These are phyloP conservation scores for Suricata suricatta DNA, from an alignment of 2,113 vertebrate species.

Conservation along the genomic window DNA sequence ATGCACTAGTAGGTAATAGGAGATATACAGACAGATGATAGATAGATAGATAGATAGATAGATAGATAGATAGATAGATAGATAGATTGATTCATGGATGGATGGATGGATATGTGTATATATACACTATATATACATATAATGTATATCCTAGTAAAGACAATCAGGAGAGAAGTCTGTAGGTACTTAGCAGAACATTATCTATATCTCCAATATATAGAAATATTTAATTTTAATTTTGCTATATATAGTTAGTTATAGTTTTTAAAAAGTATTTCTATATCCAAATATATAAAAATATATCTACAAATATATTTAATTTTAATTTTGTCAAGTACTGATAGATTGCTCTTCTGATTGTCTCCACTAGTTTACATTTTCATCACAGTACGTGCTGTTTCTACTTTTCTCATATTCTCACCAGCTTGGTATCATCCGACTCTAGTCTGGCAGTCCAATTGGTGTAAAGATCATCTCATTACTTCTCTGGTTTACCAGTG, in stretches of 20 bases:
- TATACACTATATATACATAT: background rate
- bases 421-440: background rate
- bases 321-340: background rate
- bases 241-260: background rate
- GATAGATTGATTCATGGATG: background rate
- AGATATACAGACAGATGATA: background rate
- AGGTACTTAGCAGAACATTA: background rate
- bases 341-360: background rate
- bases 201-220: background rate
- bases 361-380: background rate
- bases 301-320: background rate
- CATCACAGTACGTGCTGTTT: background rate
- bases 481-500: background rate
- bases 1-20: background rate
- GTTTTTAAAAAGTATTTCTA: background rate
- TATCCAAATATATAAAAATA: background rate
- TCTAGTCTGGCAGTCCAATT: background rate
- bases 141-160: background rate
- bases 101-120: background rate
- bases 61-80: background rate
- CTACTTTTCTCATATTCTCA: background rate
- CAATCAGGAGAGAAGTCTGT: background rate
- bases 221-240: background rate
- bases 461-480: background rate
- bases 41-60: background rate